Base-by-base conservation (phyloP, 1,140 invertebrate genomes). In the Bombus balteatus region DNA sequence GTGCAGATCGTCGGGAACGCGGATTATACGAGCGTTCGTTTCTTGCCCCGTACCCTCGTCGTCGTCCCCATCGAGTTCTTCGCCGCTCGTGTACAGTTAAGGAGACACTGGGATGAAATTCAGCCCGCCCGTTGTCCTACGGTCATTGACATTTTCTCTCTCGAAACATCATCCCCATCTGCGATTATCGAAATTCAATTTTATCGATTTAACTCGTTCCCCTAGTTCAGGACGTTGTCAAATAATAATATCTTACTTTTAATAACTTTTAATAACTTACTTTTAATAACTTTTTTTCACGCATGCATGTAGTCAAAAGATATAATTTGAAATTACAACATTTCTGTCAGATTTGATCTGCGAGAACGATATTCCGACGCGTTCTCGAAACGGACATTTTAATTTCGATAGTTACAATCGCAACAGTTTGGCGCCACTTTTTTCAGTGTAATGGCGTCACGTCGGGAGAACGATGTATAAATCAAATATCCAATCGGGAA, bases 81-180 rank as follows among this genome's bases (percentile, higher is more conserved):
- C 76, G 66, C 53, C 77, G 84, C 72, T 72, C 57, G 77, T 91
- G 89, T 92, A 92, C 92, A 92, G 91, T 92, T 92, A 92, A 92
- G 84, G 87, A 89, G 84, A 89, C 85, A 59, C 39, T 62, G 73
- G 28, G 83, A 91, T 90, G 76, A 91, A 92, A 92, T 92, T 89
- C 88, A 92, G 79, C 70, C 66, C 66, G 53, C 75, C 84, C 83
- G 88, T 92, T 90, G 82, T 87, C 89, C 82, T 37, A 78, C 81
- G 77, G 74, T 90, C 89, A 34, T 81, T 88, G 86, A 86, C 86
- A 86, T 88, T 74, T 82, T 43, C 37, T 76, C 43, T 53, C 75
- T 47, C 66, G n/a, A 77, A 74, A 22, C 37, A 74, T 74, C 25
- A 57, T 53, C 47, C 47, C 47, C 47, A 8, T 13, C 37, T 10